phyloP scores from a whole-genome alignment of 2,797 vertebrate species.

The Meriones psammophilus region DNA sequence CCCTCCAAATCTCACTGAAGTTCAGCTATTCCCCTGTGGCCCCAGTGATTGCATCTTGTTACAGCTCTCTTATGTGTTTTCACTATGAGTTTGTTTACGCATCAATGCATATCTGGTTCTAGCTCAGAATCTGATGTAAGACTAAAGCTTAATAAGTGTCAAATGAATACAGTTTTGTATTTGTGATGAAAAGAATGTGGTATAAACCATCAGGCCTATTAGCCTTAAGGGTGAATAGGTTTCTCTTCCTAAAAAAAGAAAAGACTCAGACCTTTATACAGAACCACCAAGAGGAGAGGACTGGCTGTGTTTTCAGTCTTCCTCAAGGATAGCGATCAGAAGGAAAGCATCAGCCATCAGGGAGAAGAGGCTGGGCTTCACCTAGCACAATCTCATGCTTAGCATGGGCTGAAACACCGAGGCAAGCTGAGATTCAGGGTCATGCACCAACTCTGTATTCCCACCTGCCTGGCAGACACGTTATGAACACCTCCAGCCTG shows the following conservation, averaged over 20 bases:
- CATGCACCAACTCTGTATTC: not conserved
- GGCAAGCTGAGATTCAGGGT: not conserved
- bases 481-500: not conserved
- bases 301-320: not conserved
- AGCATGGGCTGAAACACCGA: not conserved
- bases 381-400: not conserved
- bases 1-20: not conserved
- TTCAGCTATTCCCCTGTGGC: not conserved
- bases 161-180: not conserved
- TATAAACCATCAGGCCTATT: not conserved
- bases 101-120: not conserved
- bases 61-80: not conserved
- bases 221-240: not conserved
- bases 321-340: not conserved
- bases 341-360: not conserved
- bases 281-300: not conserved
- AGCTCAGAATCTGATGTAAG: not conserved
- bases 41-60: not conserved
- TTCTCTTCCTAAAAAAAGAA: not conserved
- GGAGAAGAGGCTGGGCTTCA: not conserved
- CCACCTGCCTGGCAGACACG: not conserved
- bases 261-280: not conserved
- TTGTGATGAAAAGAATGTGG: not conserved
- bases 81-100: not conserved
- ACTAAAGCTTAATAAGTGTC: not conserved